Conservation (phyloP, 2,113 vertebrate species). For the Chiloscyllium plagiosum region DNA sequence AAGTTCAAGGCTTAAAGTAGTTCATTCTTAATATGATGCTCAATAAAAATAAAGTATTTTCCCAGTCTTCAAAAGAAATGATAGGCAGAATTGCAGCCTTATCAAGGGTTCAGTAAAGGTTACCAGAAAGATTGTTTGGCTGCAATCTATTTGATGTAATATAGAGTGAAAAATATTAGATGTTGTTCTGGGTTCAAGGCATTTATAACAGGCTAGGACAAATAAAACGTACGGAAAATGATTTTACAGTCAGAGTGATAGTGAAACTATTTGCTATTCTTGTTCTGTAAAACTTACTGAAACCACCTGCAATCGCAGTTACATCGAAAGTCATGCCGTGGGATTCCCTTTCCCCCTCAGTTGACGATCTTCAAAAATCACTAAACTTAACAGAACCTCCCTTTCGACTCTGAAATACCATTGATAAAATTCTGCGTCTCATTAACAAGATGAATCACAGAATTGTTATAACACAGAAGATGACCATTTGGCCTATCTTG, state of each 20-base stretch:
- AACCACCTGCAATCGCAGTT: no score
- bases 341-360: no score
- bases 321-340: no score
- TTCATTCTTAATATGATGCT: background rate
- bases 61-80: background rate
- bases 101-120: background rate
- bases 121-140: background rate
- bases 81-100: background rate
- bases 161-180: background rate
- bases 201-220: background rate
- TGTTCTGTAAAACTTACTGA: no score
- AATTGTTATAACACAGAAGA: no score
- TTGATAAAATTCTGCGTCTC: background rate
- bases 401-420: background rate
- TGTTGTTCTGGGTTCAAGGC: background rate
- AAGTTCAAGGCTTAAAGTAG: background rate
- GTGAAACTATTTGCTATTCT: no score
- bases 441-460: background rate
- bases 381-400: background rate
- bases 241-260: no score
- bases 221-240: background rate
- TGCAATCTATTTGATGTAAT: background rate
- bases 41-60: background rate
- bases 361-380: background rate
- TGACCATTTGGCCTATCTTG: no score